Evolutionary conservation across 2,888 invertebrate genomes (phyloP).

Genomic region (Callosobruchus maculatus): DNA sequence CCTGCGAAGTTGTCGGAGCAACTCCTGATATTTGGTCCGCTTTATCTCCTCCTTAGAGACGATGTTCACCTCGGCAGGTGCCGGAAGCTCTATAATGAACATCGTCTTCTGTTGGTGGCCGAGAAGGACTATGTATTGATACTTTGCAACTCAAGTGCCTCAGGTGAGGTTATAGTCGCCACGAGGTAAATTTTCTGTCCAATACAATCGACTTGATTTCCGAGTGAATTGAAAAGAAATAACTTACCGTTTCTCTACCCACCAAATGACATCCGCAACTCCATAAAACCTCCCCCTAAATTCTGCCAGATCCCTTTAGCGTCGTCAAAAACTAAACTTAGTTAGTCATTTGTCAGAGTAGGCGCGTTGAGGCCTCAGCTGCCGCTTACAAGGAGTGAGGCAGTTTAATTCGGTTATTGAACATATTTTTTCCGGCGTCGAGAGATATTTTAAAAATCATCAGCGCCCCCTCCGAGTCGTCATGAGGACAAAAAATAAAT

Average conservation of each 20-base stretch:
- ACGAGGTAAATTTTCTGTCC: too few relatives aligned
- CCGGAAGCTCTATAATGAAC: too few relatives aligned
- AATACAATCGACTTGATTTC: too few relatives aligned
- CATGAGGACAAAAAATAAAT: not conserved
- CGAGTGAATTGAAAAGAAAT: conserved; percentile 3
- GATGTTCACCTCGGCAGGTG: too few relatives aligned
- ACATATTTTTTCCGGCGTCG: conserved; percentile 47
- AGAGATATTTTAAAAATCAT: conserved; percentile 51
- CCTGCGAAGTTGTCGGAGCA: too few relatives aligned
- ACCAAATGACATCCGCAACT: conserved; percentile 15
- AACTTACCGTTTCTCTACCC: conserved; percentile 1
- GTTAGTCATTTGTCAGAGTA: conserved; percentile 38
- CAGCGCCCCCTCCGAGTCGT: conserved; percentile 26
- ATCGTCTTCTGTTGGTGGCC: too few relatives aligned
- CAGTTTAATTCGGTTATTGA: conserved; percentile 52
- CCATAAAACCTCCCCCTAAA: conserved; percentile 32
- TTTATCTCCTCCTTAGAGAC: too few relatives aligned
- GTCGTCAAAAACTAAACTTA: conserved; percentile 41
- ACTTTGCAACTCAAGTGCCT: too few relatives aligned
- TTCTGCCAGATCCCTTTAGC: conserved; percentile 41
- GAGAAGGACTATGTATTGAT: too few relatives aligned
- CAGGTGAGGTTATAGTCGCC: too few relatives aligned
- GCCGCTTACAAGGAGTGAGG: conserved; percentile 28
- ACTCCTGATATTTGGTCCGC: too few relatives aligned
- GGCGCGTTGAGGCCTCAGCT: not conserved